Conservation (phyloP, 2,113 vertebrate species). For the Nerophis lumbriciformis region DNA sequence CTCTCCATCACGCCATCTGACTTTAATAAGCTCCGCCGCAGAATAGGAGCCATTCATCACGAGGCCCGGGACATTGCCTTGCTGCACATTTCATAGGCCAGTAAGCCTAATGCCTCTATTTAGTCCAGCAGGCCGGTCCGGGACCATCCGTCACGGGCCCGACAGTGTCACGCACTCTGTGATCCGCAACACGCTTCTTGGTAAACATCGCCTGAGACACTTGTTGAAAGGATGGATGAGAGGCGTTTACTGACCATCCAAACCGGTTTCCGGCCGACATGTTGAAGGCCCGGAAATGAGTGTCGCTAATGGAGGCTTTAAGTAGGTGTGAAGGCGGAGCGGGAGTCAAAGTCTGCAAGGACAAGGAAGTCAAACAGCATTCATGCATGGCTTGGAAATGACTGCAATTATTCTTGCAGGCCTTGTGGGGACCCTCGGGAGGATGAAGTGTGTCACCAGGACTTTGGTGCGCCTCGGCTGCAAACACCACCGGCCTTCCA, state of each 20-base stretch:
- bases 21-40: slow-evolving; percentile 71
- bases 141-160: slow-evolving; percentile 45
- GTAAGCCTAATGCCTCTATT: slow-evolving; percentile 66
- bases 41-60: slow-evolving; percentile 69
- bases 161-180: slow-evolving; percentile 26
- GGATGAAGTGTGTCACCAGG: slow-evolving; percentile 54
- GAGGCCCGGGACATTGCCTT: slow-evolving; percentile 45
- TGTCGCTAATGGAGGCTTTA: slow-evolving; percentile 16
- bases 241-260: background rate
- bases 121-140: slow-evolving; percentile 44
- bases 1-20: slow-evolving; percentile 63
- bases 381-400: slow-evolving; percentile 55
- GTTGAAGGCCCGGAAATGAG: background rate
- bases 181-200: slow-evolving; percentile 27
- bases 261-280: background rate
- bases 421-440: slow-evolving; percentile 32
- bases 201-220: slow-evolving; percentile 35
- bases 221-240: slow-evolving; percentile 16
- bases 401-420: slow-evolving; percentile 61
- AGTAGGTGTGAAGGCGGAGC: slow-evolving; percentile 21
- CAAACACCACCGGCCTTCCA: slow-evolving; percentile 7
- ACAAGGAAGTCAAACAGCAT: slow-evolving; percentile 43
- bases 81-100: slow-evolving; percentile 65
- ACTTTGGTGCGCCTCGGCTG: slow-evolving; percentile 37
- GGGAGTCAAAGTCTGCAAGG: slow-evolving; percentile 30